Evolutionary conservation across 2,888 invertebrate genomes (phyloP).

Genomic region (Coelogynopora nodosa): DNA sequence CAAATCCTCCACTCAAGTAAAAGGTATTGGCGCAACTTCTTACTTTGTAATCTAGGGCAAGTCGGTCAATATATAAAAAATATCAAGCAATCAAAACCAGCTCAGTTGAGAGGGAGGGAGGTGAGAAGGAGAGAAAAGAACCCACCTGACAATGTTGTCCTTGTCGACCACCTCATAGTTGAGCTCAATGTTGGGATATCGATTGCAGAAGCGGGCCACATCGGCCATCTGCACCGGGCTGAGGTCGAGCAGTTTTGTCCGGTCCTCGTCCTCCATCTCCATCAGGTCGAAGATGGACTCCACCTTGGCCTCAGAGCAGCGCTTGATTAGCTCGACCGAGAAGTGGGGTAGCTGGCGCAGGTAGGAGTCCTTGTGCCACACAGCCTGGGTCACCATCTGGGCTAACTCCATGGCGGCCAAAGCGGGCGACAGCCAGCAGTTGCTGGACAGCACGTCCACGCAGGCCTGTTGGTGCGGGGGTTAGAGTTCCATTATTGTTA

Average conservation of each 20-base stretch:
- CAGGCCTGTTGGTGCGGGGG: conserved; percentile 82
- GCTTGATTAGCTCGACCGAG: conserved; percentile 79
- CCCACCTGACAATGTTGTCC: conserved; percentile 67
- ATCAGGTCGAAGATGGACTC: conserved; percentile 92
- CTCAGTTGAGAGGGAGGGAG: neutral
- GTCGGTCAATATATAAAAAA: too few relatives aligned
- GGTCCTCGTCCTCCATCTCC: conserved; percentile 83
- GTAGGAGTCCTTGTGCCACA: conserved; percentile 98
- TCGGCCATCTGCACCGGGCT: conserved; percentile 87
- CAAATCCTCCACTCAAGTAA: too few relatives aligned
- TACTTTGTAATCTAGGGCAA: too few relatives aligned
- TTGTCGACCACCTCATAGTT: conserved; percentile 81
- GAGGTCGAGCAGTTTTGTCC: conserved; percentile 70
- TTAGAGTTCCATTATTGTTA: too few relatives aligned
- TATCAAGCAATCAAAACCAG: conserved; percentile 10
- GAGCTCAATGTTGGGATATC: conserved; percentile 96
- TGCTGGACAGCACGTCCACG: conserved; percentile 83
- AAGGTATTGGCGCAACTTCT: too few relatives aligned
- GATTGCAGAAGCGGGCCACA: conserved; percentile 94
- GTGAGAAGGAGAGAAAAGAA: too few relatives aligned
- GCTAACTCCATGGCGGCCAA: conserved; percentile 99
- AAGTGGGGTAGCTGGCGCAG: conserved; percentile 95
- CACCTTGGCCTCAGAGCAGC: conserved; percentile 74
- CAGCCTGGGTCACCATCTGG: conserved; percentile 98
- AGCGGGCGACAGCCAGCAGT: conserved; percentile 95